Evolutionary conservation across 2,797 vertebrate genomes (phyloP).

Genomic region (Gobionotothen gibberifrons): DNA sequence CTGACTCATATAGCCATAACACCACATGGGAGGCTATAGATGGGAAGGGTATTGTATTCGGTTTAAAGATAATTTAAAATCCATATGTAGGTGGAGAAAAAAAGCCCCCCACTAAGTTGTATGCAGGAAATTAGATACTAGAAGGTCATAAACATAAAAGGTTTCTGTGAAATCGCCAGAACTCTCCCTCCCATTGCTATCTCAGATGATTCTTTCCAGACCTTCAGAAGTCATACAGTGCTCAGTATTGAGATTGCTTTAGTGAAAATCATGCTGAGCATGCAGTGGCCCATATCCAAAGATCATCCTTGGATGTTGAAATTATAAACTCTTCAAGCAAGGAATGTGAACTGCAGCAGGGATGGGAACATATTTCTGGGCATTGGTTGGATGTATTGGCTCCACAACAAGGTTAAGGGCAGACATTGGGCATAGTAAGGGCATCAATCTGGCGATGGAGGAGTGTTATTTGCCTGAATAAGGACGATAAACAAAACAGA

Average conservation of each 20-base stretch:
- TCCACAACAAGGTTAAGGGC: constrained; percentile 27
- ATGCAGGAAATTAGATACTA: constrained; percentile 25
- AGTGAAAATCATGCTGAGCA: constrained; percentile 63
- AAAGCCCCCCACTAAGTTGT: neutral
- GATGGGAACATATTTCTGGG: constrained; percentile 51
- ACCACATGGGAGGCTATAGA: constrained; percentile 9
- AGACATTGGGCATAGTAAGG: constrained; percentile 26
- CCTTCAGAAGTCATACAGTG: constrained; percentile 44
- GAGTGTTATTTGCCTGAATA: constrained; percentile 36
- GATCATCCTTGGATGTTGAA: constrained; percentile 66
- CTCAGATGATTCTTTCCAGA: constrained; percentile 45
- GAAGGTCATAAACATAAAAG: constrained; percentile 5
- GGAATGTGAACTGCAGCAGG: constrained; percentile 45
- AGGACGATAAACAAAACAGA: neutral
- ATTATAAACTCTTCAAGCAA: constrained; percentile 71
- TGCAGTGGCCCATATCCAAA: constrained; percentile 64
- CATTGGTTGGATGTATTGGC: constrained; percentile 21
- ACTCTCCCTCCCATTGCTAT: constrained; percentile 22
- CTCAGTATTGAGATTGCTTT: constrained; percentile 52
- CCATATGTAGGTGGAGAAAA: neutral
- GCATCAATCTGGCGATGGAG: constrained; percentile 17
- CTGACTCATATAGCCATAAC: constrained; percentile 41
- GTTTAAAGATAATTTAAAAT: constrained; percentile 4
- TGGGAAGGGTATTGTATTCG: constrained; percentile 4
- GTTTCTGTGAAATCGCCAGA: constrained; percentile 27